Conservation (phyloP, 2,888 invertebrate species). For the Dolomedes plantarius region DNA sequence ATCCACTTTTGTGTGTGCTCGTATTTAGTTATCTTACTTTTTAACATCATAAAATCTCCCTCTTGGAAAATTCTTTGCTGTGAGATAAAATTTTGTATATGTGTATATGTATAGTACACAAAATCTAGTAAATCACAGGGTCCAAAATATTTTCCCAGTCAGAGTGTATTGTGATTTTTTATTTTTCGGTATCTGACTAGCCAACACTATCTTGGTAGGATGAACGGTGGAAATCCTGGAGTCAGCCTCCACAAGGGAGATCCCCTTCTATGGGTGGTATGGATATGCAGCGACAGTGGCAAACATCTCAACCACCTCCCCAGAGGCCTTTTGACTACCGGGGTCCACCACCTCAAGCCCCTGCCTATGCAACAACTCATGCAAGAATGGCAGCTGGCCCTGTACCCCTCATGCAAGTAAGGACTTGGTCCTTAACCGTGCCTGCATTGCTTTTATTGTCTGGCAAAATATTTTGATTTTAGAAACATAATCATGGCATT, state of each 20-base stretch:
- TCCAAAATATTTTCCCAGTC: background rate
- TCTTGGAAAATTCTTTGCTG: no score
- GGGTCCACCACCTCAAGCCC: slow-evolving; percentile 73
- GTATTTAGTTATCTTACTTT: no score
- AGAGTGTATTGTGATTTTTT: background rate
- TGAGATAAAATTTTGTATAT: no score
- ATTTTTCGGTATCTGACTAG: background rate
- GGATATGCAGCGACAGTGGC: slow-evolving; percentile 68
- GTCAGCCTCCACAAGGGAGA: slow-evolving; percentile 65
- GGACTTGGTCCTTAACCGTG: slow-evolving; percentile 64
- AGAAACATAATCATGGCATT: no score
- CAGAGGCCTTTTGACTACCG: slow-evolving; percentile 74
- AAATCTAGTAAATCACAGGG: no score
- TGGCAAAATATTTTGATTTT: no score
- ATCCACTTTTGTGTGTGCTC: no score
- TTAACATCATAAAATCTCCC: no score
- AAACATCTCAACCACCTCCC: slow-evolving; percentile 66
- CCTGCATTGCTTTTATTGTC: slow-evolving; percentile 31
- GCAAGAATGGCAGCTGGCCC: slow-evolving; percentile 73
- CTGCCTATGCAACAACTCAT: slow-evolving; percentile 75
- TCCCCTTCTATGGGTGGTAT: slow-evolving; percentile 54
- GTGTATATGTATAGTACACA: no score
- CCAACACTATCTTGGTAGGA: slow-evolving; percentile 63
- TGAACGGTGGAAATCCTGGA: slow-evolving; percentile 71
- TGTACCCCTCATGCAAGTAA: slow-evolving; percentile 72